phyloP scores from a whole-genome alignment of 2,113 vertebrate genomes.

The Melierax canorus region DNA sequence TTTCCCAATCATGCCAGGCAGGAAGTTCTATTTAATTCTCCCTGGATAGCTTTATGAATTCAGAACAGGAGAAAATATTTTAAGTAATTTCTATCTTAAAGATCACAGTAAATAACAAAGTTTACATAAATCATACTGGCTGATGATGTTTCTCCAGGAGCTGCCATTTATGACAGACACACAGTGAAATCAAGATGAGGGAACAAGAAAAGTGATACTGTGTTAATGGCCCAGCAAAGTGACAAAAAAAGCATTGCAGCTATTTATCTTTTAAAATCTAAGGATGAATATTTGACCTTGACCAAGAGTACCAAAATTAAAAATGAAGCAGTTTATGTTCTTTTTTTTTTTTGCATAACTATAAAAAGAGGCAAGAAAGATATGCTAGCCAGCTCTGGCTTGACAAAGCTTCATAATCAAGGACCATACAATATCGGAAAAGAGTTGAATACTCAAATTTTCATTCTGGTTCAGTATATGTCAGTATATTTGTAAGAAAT shows the following conservation, averaged over 20 bases:
- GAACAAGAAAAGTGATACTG: not conserved
- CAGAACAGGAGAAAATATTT: not conserved
- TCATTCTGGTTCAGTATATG: not conserved
- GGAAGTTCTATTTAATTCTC: not conserved
- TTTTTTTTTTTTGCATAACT: not conserved
- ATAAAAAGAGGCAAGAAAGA: not conserved
- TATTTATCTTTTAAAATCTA: not conserved
- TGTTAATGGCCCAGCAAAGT: not conserved
- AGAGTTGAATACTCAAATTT: not conserved
- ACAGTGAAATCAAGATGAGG: not conserved
- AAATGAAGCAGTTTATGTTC: not conserved
- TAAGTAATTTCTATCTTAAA: not conserved
- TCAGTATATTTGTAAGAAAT: not conserved
- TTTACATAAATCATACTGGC: not conserved
- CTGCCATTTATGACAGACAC: not conserved
- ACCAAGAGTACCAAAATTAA: not conserved
- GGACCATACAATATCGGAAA: not conserved
- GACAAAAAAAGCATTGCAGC: not conserved
- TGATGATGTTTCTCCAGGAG: not conserved
- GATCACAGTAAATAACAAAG: not conserved
- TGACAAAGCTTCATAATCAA: not conserved
- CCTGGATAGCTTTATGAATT: not conserved
- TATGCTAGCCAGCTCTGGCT: not conserved
- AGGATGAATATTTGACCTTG: not conserved
- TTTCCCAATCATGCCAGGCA: not conserved